These are phyloP conservation scores for Drosophila grimshawi DNA, from an alignment of 1,140 invertebrate species.

Conservation along the genomic window DNA sequence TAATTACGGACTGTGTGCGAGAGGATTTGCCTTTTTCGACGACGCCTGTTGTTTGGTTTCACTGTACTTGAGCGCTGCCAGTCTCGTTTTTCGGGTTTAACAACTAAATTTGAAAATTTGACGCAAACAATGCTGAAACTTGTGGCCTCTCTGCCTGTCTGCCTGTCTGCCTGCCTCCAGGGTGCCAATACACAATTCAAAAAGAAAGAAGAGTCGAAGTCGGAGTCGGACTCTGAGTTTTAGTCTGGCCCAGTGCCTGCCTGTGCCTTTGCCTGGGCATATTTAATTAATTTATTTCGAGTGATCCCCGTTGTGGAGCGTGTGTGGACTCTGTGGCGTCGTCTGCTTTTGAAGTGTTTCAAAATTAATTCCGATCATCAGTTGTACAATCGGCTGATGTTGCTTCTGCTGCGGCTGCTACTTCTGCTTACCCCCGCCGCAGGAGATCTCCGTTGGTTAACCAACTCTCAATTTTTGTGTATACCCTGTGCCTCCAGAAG, in stretches of 20 bases:
- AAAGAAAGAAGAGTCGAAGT: not conserved
- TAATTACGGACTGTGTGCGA: conserved; percentile 44
- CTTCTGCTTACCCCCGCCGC: conserved; percentile 58
- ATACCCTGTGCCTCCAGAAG: not conserved
- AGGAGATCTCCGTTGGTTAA: conserved; percentile 57
- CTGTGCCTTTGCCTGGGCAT: conserved; percentile 48
- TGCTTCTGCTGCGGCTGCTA: conserved; percentile 7
- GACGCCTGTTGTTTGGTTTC: conserved; percentile 70
- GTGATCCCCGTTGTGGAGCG: conserved; percentile 37
- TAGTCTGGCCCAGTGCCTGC: not conserved
- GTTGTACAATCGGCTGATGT: conserved; percentile 16
- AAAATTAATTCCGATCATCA: conserved; percentile 78
- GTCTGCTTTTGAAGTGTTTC: conserved; percentile 77
- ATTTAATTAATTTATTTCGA: conserved; percentile 82
- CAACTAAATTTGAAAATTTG: conserved; percentile 83
- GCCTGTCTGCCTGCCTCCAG: conserved; percentile 47
- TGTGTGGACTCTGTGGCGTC: conserved; percentile 54
- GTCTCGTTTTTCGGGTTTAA: conserved; percentile 83
- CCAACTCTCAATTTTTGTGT: conserved; percentile 56
- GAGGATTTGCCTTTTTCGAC: conserved; percentile 34
- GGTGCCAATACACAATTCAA: conserved; percentile 29
- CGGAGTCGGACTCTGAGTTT: not conserved
- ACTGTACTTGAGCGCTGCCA: conserved; percentile 49
- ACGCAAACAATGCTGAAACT: conserved; percentile 72
- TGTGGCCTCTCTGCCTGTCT: conserved; percentile 24